Evolutionary conservation across 2,113 vertebrate genomes (phyloP).

Genomic region (Amphiprion ocellaris): DNA sequence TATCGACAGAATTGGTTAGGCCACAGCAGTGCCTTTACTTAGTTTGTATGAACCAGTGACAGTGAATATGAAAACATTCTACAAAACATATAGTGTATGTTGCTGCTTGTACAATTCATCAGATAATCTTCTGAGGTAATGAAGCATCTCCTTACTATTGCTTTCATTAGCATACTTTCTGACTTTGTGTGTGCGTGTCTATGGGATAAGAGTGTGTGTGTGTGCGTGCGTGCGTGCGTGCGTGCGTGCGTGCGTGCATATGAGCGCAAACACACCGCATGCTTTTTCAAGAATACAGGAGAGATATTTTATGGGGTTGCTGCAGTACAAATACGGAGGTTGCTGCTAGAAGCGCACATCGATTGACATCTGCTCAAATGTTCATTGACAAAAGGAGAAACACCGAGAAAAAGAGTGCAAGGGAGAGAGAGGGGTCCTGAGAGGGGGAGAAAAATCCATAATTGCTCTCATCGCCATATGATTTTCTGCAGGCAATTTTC

Average conservation of each 20-base stretch:
- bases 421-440: constrained; percentile 57
- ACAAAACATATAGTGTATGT: constrained; percentile 23
- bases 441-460: constrained; percentile 80
- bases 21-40: constrained; percentile 23
- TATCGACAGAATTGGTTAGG: constrained; percentile 34
- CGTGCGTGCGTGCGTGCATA: background rate
- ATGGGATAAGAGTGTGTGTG: background rate
- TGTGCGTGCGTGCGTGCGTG: background rate
- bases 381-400: constrained; percentile 79
- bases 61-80: constrained; percentile 13
- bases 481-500: constrained; percentile 85
- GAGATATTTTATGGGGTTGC: constrained; percentile 70
- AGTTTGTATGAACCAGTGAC: constrained; percentile 1
- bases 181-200: constrained; percentile 11
- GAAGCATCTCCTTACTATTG: constrained; percentile 56
- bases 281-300: constrained; percentile 62
- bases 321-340: constrained; percentile 73
- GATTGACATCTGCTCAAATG: constrained; percentile 83
- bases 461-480: constrained; percentile 86
- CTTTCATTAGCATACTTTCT: constrained; percentile 64
- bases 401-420: constrained; percentile 62
- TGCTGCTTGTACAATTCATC: constrained; percentile 35
- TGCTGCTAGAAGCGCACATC: constrained; percentile 76
- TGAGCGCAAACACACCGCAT: constrained; percentile 1
- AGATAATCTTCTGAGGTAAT: constrained; percentile 65